Percentiles rank a stretch among this genome's conserved stretches.
Evolutionary conservation across 2,888 invertebrate genomes (phyloP).

Genomic region (Caenorhabditis virilis): DNA sequence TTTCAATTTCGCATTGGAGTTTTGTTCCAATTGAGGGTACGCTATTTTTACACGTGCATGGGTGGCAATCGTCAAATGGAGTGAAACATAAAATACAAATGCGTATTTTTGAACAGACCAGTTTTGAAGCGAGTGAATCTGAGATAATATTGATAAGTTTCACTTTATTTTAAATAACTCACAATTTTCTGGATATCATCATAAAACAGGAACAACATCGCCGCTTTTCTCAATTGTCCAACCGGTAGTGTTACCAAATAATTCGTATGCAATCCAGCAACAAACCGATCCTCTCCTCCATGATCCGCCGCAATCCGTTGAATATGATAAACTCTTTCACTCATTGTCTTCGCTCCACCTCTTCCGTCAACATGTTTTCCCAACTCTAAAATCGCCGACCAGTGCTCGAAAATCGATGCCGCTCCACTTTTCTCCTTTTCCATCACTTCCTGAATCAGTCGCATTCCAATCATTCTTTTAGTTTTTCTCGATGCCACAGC

Average conservation of each 20-base stretch:
- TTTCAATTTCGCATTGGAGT: slow-evolving; percentile 21
- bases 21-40: slow-evolving; percentile 45
- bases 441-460: slow-evolving; percentile 32
- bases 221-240: slow-evolving; percentile 31
- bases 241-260: slow-evolving; percentile 44
- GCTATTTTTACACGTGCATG: slow-evolving; percentile 38
- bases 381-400: slow-evolving; percentile 48
- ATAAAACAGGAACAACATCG: slow-evolving; percentile 37
- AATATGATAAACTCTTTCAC: slow-evolving; percentile 22
- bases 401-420: slow-evolving; percentile 48
- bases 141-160: slow-evolving; percentile 5
- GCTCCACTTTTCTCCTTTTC: slow-evolving; percentile 32
- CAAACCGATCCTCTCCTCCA: slow-evolving; percentile 47
- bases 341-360: slow-evolving; percentile 22
- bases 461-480: slow-evolving; percentile 10
- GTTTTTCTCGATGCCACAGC: slow-evolving; percentile 25
- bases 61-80: slow-evolving; percentile 51
- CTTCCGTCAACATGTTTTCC: slow-evolving; percentile 44
- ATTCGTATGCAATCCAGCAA: slow-evolving; percentile 50
- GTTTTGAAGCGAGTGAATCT: slow-evolving; percentile 40
- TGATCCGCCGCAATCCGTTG: slow-evolving; percentile 31
- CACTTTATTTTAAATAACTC: slow-evolving; percentile 5
- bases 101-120: slow-evolving; percentile 43
- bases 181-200: slow-evolving; percentile 41
- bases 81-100: slow-evolving; percentile 38